phyloP scores from a whole-genome alignment of 2,113 vertebrate genomes.

The Tragulus kanchil region DNA sequence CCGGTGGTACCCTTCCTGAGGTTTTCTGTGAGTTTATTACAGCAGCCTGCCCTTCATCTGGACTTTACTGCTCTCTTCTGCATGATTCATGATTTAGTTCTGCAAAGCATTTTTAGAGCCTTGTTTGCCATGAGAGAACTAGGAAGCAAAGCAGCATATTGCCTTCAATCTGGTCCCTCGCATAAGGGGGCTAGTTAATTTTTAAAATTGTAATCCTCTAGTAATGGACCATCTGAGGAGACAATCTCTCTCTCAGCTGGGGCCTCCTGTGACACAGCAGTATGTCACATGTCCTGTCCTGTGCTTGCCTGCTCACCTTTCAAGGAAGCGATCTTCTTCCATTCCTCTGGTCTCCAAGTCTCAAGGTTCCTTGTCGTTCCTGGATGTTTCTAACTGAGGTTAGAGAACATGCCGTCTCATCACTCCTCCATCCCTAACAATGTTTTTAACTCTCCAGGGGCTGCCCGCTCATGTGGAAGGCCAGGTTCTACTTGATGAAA shows the following conservation, averaged over 20 bases:
- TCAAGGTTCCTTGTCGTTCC: background rate
- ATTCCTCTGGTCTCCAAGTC: background rate
- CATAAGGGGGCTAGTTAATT: slow-evolving; percentile 63
- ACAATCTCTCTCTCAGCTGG: slow-evolving; percentile 23
- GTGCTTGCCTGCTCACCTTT: background rate
- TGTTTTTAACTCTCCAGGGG: background rate
- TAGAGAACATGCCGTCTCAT: background rate
- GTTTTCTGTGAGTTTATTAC: background rate
- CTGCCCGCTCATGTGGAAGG: background rate
- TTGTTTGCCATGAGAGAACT: slow-evolving; percentile 40
- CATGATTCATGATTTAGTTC: background rate
- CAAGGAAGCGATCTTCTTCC: background rate
- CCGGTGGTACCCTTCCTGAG: background rate
- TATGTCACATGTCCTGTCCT: background rate
- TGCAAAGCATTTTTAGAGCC: slow-evolving; percentile 25
- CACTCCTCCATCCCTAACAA: background rate
- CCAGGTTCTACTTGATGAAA: background rate
- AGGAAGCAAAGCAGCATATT: slow-evolving; percentile 58
- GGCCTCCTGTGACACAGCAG: background rate
- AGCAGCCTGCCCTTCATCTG: background rate
- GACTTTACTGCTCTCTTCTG: background rate
- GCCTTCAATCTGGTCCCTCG: slow-evolving; percentile 63
- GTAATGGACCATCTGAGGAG: slow-evolving; percentile 54
- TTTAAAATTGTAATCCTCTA: slow-evolving; percentile 5
- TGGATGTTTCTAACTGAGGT: background rate